phyloP scores from a whole-genome alignment of 2,888 invertebrate genomes.

The Lucinisca nassula region DNA sequence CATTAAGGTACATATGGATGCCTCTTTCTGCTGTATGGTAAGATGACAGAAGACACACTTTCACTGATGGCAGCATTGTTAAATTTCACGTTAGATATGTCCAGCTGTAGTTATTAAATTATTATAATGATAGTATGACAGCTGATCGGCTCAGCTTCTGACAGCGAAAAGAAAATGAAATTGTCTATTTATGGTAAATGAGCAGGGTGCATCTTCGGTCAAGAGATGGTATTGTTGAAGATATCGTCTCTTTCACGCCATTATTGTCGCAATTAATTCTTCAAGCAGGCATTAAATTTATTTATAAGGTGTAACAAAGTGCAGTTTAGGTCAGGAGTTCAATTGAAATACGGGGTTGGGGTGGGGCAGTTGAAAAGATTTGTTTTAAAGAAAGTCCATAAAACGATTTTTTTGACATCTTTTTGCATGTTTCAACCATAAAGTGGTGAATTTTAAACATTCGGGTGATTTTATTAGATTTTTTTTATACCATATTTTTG shows the following conservation, averaged over 20 bases:
- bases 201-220: constrained; percentile 3
- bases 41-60: too few species aligned
- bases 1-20: too few species aligned
- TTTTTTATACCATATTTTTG: too few species aligned
- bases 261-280: background rate
- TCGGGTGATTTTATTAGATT: too few species aligned
- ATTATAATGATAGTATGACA: constrained; percentile 9
- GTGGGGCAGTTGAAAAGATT: too few species aligned
- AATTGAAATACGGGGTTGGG: too few species aligned
- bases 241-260: background rate
- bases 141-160: background rate
- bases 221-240: background rate
- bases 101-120: constrained; percentile 9
- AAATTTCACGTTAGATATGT: background rate
- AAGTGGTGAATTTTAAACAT: too few species aligned
- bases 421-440: too few species aligned
- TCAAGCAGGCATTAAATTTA: background rate
- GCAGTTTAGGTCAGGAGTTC: background rate
- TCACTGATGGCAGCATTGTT: background rate
- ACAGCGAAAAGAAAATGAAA: constrained; percentile 5
- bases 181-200: constrained; percentile 17
- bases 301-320: background rate
- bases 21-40: too few species aligned
- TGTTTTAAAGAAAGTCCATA: too few species aligned
- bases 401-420: too few species aligned